These are phyloP conservation scores for Augiades crinisus DNA, from an alignment of 2,888 invertebrate species.

Conservation along the genomic window DNA sequence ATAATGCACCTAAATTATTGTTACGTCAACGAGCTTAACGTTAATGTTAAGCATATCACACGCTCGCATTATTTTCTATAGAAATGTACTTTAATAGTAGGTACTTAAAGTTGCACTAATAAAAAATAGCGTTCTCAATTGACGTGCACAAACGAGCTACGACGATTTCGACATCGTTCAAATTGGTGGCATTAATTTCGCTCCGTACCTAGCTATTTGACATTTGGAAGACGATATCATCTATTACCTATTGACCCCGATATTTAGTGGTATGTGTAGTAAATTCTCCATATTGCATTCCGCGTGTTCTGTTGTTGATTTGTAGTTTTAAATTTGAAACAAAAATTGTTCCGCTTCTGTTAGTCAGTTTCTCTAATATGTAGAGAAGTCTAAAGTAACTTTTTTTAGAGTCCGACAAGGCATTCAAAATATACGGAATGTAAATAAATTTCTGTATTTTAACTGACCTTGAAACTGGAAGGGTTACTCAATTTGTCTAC, in stretches of 20 bases:
- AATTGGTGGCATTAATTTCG: slow-evolving; percentile 47
- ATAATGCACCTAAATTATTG: slow-evolving; percentile 16
- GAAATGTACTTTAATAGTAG: slow-evolving; percentile 12
- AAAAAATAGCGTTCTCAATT: slow-evolving; percentile 53
- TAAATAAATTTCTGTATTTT: too few species aligned
- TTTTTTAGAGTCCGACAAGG: too few species aligned
- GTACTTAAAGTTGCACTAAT: slow-evolving; percentile 43
- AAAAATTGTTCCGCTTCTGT: too few species aligned
- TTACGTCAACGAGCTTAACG: slow-evolving; percentile 17
- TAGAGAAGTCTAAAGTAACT: too few species aligned
- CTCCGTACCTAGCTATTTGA: slow-evolving; percentile 44
- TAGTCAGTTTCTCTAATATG: too few species aligned
- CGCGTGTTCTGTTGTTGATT: too few species aligned
- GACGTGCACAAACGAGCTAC: slow-evolving; percentile 31
- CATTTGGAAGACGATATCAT: slow-evolving; percentile 55
- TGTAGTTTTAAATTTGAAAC: too few species aligned
- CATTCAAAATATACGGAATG: too few species aligned
- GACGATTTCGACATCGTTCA: slow-evolving; percentile 46
- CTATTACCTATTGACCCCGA: slow-evolving; percentile 52
- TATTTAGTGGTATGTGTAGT: slow-evolving; percentile 12
- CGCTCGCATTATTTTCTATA: slow-evolving; percentile 24
- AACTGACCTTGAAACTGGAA: too few species aligned
- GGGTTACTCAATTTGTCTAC: too few species aligned
- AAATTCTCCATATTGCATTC: neutral
- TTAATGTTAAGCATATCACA: slow-evolving; percentile 24